Percentiles rank a stretch among this genome's conserved stretches.
These are phyloP conservation scores for Ailuropoda melanoleuca DNA, from an alignment of 2,113 vertebrate genomes.

Conservation along the genomic window DNA sequence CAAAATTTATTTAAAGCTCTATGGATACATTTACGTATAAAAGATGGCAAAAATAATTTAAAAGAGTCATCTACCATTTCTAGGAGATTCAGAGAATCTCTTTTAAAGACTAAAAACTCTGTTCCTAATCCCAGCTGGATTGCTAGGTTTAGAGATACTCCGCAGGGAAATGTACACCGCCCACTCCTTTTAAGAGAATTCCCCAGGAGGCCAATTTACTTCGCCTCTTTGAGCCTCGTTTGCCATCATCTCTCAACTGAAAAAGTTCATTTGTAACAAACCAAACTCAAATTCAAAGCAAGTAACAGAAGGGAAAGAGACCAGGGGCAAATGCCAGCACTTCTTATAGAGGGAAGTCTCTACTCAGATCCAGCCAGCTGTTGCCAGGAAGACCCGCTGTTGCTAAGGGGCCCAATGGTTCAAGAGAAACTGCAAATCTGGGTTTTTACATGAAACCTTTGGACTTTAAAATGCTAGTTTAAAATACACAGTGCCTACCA, in stretches of 20 bases:
- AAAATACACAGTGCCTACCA: not conserved
- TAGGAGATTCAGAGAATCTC: not conserved
- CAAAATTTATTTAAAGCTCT: slow-evolving; percentile 8
- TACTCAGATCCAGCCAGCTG: not conserved
- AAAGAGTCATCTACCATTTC: not conserved
- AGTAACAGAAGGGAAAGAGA: not conserved
- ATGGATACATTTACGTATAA: not conserved
- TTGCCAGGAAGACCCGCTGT: not conserved
- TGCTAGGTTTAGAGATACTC: not conserved
- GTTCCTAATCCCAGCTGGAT: not conserved
- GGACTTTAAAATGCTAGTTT: not conserved
- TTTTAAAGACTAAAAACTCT: not conserved
- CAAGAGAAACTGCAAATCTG: not conserved
- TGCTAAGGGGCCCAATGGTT: not conserved
- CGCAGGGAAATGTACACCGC: not conserved
- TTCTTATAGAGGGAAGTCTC: not conserved
- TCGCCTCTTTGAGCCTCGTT: not conserved
- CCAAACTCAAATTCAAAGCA: not conserved
- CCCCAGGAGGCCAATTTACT: not conserved
- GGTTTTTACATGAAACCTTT: not conserved
- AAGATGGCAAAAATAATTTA: not conserved
- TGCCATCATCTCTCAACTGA: not conserved
- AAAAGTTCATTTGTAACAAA: not conserved
- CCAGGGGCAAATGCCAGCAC: not conserved
- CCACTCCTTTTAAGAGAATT: not conserved